These are phyloP conservation scores for Lamprotornis superbus DNA, from an alignment of 2,113 vertebrate species.

Conservation along the genomic window DNA sequence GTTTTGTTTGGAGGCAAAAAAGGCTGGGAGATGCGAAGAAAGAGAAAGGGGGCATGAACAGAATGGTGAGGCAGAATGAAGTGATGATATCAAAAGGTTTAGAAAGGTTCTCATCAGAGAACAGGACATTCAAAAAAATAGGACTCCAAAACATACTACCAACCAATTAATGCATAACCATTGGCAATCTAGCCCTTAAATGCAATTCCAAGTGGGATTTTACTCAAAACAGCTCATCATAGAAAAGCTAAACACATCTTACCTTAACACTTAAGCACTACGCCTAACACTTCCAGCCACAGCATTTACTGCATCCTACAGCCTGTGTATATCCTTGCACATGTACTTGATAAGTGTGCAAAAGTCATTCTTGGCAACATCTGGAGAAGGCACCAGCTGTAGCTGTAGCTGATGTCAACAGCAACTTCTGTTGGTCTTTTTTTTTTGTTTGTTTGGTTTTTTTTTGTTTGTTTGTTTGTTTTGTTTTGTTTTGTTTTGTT, in stretches of 20 bases:
- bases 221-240: background rate
- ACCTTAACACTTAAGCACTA: background rate
- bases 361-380: background rate
- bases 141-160: background rate
- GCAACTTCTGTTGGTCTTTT: background rate
- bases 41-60: background rate
- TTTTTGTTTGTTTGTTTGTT: fast-evolving
- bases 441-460: background rate
- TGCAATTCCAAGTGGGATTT: background rate
- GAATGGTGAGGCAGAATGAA: background rate
- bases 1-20: background rate
- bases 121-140: background rate
- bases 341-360: background rate
- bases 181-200: background rate
- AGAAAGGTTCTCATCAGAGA: background rate
- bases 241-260: background rate
- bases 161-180: background rate
- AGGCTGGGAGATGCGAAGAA: background rate
- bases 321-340: fast-evolving
- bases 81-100: background rate
- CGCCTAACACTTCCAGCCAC: background rate
- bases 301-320: background rate
- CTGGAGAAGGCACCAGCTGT: background rate
- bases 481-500: background rate
- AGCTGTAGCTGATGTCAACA: background rate